phyloP scores from a whole-genome alignment of 2,888 invertebrate species.

The Pandemis corylana region DNA sequence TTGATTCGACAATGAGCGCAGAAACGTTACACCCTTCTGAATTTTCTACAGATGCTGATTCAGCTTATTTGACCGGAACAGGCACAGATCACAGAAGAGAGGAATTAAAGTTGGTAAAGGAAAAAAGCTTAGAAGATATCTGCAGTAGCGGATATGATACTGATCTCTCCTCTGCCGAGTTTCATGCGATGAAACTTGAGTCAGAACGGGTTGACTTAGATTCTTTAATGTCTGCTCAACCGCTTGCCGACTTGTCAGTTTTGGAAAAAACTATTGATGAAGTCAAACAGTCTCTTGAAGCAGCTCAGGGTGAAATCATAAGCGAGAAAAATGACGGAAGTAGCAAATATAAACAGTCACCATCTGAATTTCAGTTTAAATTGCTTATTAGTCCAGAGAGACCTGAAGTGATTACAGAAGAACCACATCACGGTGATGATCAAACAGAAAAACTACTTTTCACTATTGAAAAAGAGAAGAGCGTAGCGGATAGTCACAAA shows the following conservation, averaged over 20 bases:
- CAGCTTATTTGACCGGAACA: slow-evolving; percentile 78
- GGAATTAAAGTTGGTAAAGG: slow-evolving; percentile 76
- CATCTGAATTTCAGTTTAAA: slow-evolving; percentile 90
- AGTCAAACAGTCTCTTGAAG: slow-evolving; percentile 89
- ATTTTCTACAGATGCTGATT: slow-evolving; percentile 81
- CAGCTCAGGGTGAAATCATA: slow-evolving; percentile 88
- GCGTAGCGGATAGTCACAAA: slow-evolving; percentile 66
- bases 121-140: slow-evolving; percentile 87
- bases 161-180: slow-evolving; percentile 87
- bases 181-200: slow-evolving; percentile 82
- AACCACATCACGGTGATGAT: slow-evolving; percentile 79
- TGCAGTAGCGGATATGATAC: slow-evolving; percentile 88
- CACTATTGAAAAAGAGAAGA: slow-evolving; percentile 60
- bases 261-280: slow-evolving; percentile 89
- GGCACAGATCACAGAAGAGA: slow-evolving; percentile 71
- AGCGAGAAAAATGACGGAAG: slow-evolving; percentile 87
- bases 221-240: slow-evolving; percentile 80
- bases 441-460: slow-evolving; percentile 59
- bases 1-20: slow-evolving; percentile 81
- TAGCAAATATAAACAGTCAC: slow-evolving; percentile 88
- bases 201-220: slow-evolving; percentile 80
- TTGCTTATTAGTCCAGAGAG: slow-evolving; percentile 82
- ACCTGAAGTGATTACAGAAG: slow-evolving; percentile 86
- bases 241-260: slow-evolving; percentile 82
- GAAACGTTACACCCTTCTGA: slow-evolving; percentile 82